A percentile compares a stretch with the other conserved stretches of the same genome.
These are phyloP conservation scores for Acrocyrtus sp. DNA, from an alignment of 2,888 invertebrate genomes.

Conservation along the genomic window DNA sequence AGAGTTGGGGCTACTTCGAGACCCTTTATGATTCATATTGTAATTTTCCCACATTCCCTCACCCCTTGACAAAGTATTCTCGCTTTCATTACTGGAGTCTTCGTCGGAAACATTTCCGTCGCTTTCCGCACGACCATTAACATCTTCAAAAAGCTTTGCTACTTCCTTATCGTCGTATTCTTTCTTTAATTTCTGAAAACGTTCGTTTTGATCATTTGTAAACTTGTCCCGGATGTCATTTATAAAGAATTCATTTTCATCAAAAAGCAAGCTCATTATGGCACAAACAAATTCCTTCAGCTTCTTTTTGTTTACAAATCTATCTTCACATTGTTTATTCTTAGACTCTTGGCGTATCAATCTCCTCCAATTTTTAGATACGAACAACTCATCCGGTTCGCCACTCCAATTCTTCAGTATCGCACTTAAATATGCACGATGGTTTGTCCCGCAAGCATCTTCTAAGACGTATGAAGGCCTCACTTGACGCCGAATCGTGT, in stretches of 20 bases:
- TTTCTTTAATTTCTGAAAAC: not conserved
- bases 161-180: not conserved
- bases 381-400: conserved; percentile 9
- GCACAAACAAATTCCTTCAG: not conserved
- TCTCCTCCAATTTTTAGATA: conserved; percentile 9
- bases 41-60: too few relatives aligned
- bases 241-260: not conserved
- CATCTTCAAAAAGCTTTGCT: not conserved
- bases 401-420: conserved; percentile 1
- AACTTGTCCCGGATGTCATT: not conserved
- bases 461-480: too few relatives aligned
- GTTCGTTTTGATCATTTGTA: not conserved
- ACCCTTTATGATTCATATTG: too few relatives aligned
- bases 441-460: too few relatives aligned
- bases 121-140: not conserved
- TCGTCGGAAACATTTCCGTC: too few relatives aligned
- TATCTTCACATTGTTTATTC: not conserved
- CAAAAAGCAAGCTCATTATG: not conserved
- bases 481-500: too few relatives aligned
- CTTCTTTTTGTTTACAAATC: not conserved
- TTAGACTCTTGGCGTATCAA: not conserved
- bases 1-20: too few relatives aligned
- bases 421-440: not conserved
- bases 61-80: too few relatives aligned
- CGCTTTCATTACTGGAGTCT: too few relatives aligned